Evolutionary conservation across 2,113 vertebrate species (phyloP), one percentile per base, ranked within the genome.

Genomic region (Psammodynastes pulverulentus): DNA sequence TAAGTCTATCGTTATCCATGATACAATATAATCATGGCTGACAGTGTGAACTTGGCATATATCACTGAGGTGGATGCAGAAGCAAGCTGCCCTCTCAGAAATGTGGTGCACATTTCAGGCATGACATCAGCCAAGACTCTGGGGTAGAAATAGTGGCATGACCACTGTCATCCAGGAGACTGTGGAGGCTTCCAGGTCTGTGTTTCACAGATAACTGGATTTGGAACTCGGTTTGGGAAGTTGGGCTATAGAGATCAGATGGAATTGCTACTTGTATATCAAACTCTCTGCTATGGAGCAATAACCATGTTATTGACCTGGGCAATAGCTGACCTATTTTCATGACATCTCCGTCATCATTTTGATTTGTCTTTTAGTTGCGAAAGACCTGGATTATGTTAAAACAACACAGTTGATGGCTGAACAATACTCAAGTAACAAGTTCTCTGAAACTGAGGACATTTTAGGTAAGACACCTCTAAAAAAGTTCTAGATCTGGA

Each of bases 361-460:
- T 92, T 89, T 43, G 29, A 12, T 89, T 56, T 92, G 45, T 85
- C n/a, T 92, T 92, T 92, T 79, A 92, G 91, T 89, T 43, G 19
- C 8, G 23, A 43, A 85, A 79, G 52, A 62, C 5, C 13, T 89
- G 72, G 72, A 86, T 86, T 10, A 89, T 29, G 23, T 89, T 26
- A 12, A 49, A 51, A 10, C 26, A 89, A 46, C 21, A 46, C 87
- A 88, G 34, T 12, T 8, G 12, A 58, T 62, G 39, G 5, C 49
- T 24, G 52, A 89, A 58, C 85, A 23, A 49, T 13, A 45, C 7
- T 2, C 39, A 58, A 86, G 21, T 12, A 49, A 84, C 9, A 88
- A 24, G 26, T 26, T 89, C 43, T 21, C 7, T 89, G 72, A 92
- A 49, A 52, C 29, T 34, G 39, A 89, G 72, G n/a, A 39, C n/a